Conservation (phyloP, 2,113 vertebrate genomes). For the Rhodinocichla rosea region DNA sequence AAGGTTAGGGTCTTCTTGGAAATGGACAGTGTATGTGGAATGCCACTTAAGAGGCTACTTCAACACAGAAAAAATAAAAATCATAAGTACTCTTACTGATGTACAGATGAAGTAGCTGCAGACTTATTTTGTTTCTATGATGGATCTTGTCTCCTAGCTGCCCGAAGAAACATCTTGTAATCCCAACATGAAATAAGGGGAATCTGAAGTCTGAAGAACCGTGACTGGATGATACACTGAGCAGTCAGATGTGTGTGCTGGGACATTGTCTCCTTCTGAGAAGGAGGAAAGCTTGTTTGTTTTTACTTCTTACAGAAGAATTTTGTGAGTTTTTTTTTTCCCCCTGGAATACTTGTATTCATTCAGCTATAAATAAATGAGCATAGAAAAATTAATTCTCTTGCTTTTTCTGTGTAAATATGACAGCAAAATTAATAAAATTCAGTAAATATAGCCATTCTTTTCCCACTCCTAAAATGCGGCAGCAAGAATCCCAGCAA, state of each 20-base stretch:
- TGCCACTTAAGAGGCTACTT: neutral
- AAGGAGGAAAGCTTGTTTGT: slow-evolving; percentile 49
- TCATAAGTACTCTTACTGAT: neutral
- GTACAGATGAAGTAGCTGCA: neutral
- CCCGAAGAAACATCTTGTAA: neutral
- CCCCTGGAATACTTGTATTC: slow-evolving; percentile 11
- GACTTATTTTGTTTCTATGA: neutral
- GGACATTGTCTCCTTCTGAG: slow-evolving; percentile 49
- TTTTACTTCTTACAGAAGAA: slow-evolving; percentile 70
- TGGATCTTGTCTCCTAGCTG: neutral
- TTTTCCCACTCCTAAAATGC: neutral
- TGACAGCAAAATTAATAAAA: neutral
- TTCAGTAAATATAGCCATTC: neutral
- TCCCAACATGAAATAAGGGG: neutral
- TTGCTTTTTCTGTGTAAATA: neutral
- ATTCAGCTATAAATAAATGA: slow-evolving; percentile 16
- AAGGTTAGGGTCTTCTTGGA: neutral
- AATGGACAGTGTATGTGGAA: neutral
- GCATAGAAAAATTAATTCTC: neutral
- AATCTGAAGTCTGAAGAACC: neutral
- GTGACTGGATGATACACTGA: neutral
- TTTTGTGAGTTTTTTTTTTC: neutral
- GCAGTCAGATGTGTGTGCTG: neutral
- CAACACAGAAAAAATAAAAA: neutral
- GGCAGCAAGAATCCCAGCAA: neutral